Conservation (phyloP, 2,888 invertebrate species). For the Pediacus dermestoides region DNA sequence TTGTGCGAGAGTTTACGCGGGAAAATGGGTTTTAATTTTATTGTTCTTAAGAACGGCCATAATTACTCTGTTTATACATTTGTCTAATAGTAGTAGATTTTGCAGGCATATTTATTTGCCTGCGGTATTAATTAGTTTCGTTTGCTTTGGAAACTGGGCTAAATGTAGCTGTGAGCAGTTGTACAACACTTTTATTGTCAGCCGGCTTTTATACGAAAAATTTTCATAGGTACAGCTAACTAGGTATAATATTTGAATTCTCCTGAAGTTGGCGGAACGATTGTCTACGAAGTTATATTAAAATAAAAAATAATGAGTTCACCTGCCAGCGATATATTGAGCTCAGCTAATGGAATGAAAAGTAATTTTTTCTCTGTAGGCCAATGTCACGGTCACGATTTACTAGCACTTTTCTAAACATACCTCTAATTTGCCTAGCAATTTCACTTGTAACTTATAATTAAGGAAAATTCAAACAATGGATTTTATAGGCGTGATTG, state of each 20-base stretch:
- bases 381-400: conserved; percentile 22
- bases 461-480: conserved; percentile 14
- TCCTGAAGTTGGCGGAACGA: no score
- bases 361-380: conserved; percentile 14
- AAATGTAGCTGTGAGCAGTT: conserved; percentile 1
- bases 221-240: no score
- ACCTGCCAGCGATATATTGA: conserved; percentile 8
- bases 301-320: conserved; percentile 4
- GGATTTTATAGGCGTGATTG: conserved; percentile 2
- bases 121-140: conserved; percentile 6
- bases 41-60: no score
- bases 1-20: no score
- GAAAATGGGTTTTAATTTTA: no score
- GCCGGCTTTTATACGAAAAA: no score
- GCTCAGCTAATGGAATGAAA: conserved; percentile 11
- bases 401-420: conserved; percentile 8
- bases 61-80: no score
- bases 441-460: conserved; percentile 12
- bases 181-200: conserved; percentile 4
- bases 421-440: conserved; percentile 12
- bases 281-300: no score
- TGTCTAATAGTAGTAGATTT: conserved; percentile 2
- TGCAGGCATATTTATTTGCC: neutral
- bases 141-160: conserved; percentile 6
- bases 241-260: no score